Base-by-base conservation (phyloP, 2,113 vertebrate species). In the Bos taurus region DNA sequence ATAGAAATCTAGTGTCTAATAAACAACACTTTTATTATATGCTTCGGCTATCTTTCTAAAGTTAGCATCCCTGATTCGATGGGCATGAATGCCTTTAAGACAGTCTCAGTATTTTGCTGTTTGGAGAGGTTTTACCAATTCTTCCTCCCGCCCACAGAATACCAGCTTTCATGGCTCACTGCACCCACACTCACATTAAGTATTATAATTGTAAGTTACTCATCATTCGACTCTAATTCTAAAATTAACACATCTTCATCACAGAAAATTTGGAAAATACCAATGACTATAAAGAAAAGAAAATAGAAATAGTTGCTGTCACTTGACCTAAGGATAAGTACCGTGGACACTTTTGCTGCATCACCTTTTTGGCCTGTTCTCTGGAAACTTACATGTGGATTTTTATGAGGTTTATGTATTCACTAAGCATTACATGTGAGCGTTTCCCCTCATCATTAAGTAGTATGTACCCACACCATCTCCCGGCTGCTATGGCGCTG, bases 261-360 rank as follows among this genome's bases (percentile, higher is more conserved):
- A 88, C 14, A 90, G 97, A 57, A 77, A 21, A 52, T 50, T 95
- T 77, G 40, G 90, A 89, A 94, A 95, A 81, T 52, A 52, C 80
- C 33, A 40, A 2, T 12, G 74, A 86, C 21, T 64, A 11, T n/a
- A 30, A 71, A 93, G 36, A 43, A 87, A 64, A 30, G 16, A 64
- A 89, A 48, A 16, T 0, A 62, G 36, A 77, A 26, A 19, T 11
- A 1, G 3, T 5, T 7, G 19, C 11, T 19, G 11, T 36, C 77
- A 19, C 54, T 48, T 2, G 12, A 16, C 10, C 16, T 13, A 25
- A n/a, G 40, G 19, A 19, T 10, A 5, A 28, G 15, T 4, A 21
- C 9, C 33, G 33, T 2, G n/a, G 64, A 50, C 3, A 1, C 1
- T 19, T 50, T 64, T 16, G 48, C 28, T 43, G 3, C 16, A 0